Evolutionary conservation across 2,888 invertebrate species (phyloP).

Genomic region (Liopterus haemorrhoidalis): DNA sequence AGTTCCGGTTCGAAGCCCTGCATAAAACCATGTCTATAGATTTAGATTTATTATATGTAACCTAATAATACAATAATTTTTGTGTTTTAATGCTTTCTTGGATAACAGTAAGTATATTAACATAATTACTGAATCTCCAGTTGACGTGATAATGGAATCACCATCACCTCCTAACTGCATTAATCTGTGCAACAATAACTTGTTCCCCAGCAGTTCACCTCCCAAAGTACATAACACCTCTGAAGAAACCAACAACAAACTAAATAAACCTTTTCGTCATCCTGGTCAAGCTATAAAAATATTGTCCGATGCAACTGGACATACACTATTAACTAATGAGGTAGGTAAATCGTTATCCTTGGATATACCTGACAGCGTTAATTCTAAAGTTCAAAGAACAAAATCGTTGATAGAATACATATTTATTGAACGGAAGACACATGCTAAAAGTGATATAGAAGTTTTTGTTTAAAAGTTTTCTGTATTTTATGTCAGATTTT

Average conservation of each 20-base stretch:
- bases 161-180: slow-evolving; percentile 47
- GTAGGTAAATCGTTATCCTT: too few species aligned
- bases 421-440: slow-evolving; percentile 70
- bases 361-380: slow-evolving; percentile 23
- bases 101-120: slow-evolving; percentile 46
- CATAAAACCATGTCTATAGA: too few species aligned
- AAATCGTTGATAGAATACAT: slow-evolving; percentile 60
- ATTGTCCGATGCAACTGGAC: slow-evolving; percentile 50
- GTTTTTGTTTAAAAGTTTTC: slow-evolving; percentile 60
- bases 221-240: slow-evolving; percentile 37
- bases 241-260: slow-evolving; percentile 36
- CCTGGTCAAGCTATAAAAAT: slow-evolving; percentile 74
- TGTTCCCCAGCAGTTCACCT: slow-evolving; percentile 40
- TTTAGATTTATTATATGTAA: too few species aligned
- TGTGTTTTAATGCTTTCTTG: slow-evolving; percentile 31
- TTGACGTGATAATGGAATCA: slow-evolving; percentile 50
- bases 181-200: slow-evolving; percentile 45
- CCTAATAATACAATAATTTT: slow-evolving; percentile 15
- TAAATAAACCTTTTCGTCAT: slow-evolving; percentile 42
- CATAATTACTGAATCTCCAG: slow-evolving; percentile 51
- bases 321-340: slow-evolving; percentile 40
- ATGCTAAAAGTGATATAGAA: slow-evolving; percentile 73
- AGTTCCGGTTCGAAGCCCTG: too few species aligned
- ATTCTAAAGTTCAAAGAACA: slow-evolving; percentile 31
- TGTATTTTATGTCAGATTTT: too few species aligned